Conservation (phyloP, 2,888 invertebrate genomes). For the Dendrolimus houi region DNA sequence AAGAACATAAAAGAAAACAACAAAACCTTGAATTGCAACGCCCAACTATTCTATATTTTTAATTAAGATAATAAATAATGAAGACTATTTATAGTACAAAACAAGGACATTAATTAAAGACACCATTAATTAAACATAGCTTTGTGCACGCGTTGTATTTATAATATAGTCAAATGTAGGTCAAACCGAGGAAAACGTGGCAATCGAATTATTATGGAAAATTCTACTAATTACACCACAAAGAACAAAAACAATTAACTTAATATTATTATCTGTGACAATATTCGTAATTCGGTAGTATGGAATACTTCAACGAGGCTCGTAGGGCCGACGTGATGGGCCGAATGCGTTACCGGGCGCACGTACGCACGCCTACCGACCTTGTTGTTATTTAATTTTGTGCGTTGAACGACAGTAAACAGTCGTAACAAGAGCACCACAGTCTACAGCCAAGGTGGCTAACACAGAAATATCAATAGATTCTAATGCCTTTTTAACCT, state of each 20-base stretch:
- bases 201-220: conserved; percentile 15
- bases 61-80: too few relatives aligned
- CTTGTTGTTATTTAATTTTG: conserved; percentile 27
- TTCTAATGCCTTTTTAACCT: too few relatives aligned
- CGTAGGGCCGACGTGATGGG: neutral
- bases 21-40: too few relatives aligned
- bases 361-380: conserved; percentile 40
- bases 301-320: neutral
- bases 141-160: too few relatives aligned
- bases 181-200: neutral
- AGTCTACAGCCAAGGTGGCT: neutral
- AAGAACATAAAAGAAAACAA: too few relatives aligned
- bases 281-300: neutral
- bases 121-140: too few relatives aligned
- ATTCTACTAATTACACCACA: conserved; percentile 17
- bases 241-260: conserved; percentile 18
- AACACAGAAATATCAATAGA: neutral
- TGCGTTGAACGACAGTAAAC: conserved; percentile 12
- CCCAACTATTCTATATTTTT: too few relatives aligned
- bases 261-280: neutral
- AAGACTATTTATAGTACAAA: too few relatives aligned
- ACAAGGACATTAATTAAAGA: too few relatives aligned
- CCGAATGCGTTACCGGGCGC: conserved; percentile 27
- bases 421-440: conserved; percentile 10
- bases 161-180: neutral